Base-by-base conservation (phyloP, 2,888 invertebrate genomes). In the Aleiodes leptofemur region DNA sequence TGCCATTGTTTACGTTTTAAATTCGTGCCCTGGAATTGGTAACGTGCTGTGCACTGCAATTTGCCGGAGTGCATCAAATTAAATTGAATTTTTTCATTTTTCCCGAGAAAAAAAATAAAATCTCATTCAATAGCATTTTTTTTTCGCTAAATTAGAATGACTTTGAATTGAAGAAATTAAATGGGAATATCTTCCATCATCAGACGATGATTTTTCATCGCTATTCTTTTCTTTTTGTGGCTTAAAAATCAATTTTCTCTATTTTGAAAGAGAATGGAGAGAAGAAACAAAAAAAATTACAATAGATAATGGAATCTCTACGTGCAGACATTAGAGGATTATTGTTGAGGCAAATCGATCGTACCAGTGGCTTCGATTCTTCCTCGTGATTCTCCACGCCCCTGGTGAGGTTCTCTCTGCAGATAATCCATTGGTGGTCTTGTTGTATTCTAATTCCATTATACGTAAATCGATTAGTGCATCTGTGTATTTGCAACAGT, bases 261-360 rank as follows among this genome's bases (percentile, higher is more conserved):
- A 23, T 23, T 23, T 23, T 23, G 23, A 23, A 23, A 23, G 23
- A 23, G 23, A 23, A 23, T 23, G 23, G 23, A 23, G 23, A 23
- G 2, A 23, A 23, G 23, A 43, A 23, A 9, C 9, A 43, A 8
- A 16, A 43, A 16, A 64, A 43, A 11, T 64, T 64, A 23, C 64
- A 64, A 16, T 64, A 48, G 64, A 64, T 64, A 69, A 75, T 69
- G 69, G 55, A 72, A 66, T 73, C 51, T 77, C 72, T 55, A 82
- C 83, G 82, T 82, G 84, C 80, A 78, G 78, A 79, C 81, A 84
- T 83, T 82, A 77, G 70, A 76, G n/a, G 69, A 77, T 72, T 76
- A 78, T 43, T 43, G 78, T 80, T 75, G 51, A 64, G 69, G 57
- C 56, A 55, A 73, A 73, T 73, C 69, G 73, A 75, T 64, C n/a